Evolutionary conservation across 2,113 vertebrate species (phyloP), one percentile per base, ranked within the genome.

Genomic region (Periophthalmus modestus): DNA sequence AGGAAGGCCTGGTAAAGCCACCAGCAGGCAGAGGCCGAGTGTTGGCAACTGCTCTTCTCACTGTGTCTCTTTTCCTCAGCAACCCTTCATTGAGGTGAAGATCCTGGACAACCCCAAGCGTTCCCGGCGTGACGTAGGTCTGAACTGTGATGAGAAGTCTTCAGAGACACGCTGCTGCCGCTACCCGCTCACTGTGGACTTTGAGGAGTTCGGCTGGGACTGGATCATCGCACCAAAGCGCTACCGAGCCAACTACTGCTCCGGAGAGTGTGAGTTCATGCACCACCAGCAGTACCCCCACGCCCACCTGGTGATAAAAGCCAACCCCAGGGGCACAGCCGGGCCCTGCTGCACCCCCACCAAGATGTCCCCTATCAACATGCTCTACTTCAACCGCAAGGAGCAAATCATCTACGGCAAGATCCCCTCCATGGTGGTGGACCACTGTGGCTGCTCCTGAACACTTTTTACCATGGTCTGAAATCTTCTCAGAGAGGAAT

Each of bases 291-390:
- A 99, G 87, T 98, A 97, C 80, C 97, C 97, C 0, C 97, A 99
- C 80, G 97, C 97, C 16, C 97, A 99, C 89, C 95, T 99, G 0
- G 97, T 98, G 24, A 97, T 98, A 89, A 97, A 97, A 86, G 97
- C 97, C 80, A 98, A 96, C 79, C 97, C 97, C 1, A 89, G 96
- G 11, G 97, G 97, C 39, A 95, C 96, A 0, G 97, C 96, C 0
- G 97, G 97, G 21, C 97, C 97, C 52, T 99, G 97, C 93, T 99
- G 97, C 88, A 98, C 97, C 0, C 97, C 97, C 71, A 97, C 97
- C 77, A 99, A 98, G 93, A 98, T 99, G 97, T 98, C 97, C 2
- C 95, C 97, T 76, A 99, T 99, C 89, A 98, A 98, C 82, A 99
- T 99, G 97, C 89, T 99, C 15, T 99, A 98, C 92, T 98, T 99